Evolutionary conservation across 2,797 vertebrate genomes (phyloP), one percentile per base, ranked within the genome.

Genomic region (Epinephelus malabaricus): DNA sequence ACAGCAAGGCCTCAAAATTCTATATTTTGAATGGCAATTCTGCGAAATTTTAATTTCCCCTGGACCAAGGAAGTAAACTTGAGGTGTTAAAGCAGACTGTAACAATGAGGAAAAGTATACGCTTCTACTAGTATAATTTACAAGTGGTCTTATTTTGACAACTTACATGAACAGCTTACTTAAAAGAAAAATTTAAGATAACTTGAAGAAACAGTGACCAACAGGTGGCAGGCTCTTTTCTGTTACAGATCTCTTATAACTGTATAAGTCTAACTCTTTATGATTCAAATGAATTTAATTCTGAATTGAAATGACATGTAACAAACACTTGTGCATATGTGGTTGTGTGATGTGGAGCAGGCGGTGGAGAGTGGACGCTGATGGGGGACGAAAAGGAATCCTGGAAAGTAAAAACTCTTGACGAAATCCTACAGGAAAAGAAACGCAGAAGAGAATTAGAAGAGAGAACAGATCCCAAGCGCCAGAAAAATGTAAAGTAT

Each of bases 311-410:
- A 15, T 49, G 11, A 38, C 3, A 21, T 49, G 14, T 49, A 5
- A 45, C 50, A 10, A 66, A 50, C 18, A 6, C 13, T 53, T 72
- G 17, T 77, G 40, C 63, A 2, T 40, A 1, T 59, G 19, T 83
- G 50, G 73, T 59, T 73, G 17, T 77, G 18, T 76, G 46, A 11
- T 68, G 27, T 83, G 63, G 82, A 86, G 43, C 85, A 96, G 94
- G 89, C 79, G 89, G 94, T 88, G 90, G 89, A 88, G 94, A 94
- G 85, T 90, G 86, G 74, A 96, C 86, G 96, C 98, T 92, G 98
- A 99, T 99, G 98, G 98, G 98, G 97, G 98, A 99, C 98, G 97
- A 98, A 97, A 99, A 99, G 96, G 98, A 99, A 93, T 99, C 96
- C 94, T 99, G 98, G 98, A 99, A 99, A 94, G 98, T 99, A 90